Evolutionary conservation across 1,140 invertebrate species (phyloP).

Genomic region (Drosophila cardini): DNA sequence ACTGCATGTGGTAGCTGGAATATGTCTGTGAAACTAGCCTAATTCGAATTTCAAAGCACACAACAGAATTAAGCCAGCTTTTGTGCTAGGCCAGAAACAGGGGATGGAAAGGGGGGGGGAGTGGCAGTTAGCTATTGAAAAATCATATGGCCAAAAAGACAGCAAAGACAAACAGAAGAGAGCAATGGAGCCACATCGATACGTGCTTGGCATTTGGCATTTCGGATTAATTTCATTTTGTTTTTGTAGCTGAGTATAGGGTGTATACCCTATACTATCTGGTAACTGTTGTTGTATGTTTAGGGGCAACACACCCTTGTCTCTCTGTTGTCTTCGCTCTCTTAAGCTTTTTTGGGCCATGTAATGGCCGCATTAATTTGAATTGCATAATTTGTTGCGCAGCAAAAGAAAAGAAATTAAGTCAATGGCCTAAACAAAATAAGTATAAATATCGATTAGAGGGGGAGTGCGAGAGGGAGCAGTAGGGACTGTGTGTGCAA

Average conservation of each 20-base stretch:
- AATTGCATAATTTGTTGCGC: slow-evolving; percentile 81
- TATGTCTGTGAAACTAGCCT: slow-evolving; percentile 49
- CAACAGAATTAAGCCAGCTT: slow-evolving; percentile 70
- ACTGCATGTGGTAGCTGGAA: slow-evolving; percentile 12
- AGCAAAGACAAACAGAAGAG: slow-evolving; percentile 61
- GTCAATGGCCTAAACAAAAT: slow-evolving; percentile 78
- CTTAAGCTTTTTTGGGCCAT: slow-evolving; percentile 40
- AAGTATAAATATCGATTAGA: slow-evolving; percentile 79
- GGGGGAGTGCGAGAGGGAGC: neutral
- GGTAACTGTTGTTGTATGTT: neutral
- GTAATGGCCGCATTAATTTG: slow-evolving; percentile 79
- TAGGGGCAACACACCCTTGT: slow-evolving; percentile 2
- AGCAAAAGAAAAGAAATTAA: slow-evolving; percentile 73
- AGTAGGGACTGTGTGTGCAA: neutral
- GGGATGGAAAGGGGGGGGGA: neutral
- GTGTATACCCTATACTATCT: neutral
- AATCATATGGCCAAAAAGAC: slow-evolving; percentile 56
- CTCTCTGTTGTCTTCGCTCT: slow-evolving; percentile 22
- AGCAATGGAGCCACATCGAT: slow-evolving; percentile 73
- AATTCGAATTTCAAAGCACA: slow-evolving; percentile 80
- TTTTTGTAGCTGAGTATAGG: slow-evolving; percentile 5
- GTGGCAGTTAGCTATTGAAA: slow-evolving; percentile 59
- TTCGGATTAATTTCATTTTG: slow-evolving; percentile 78
- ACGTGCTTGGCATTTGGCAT: slow-evolving; percentile 80
- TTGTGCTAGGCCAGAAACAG: slow-evolving; percentile 51